Percentiles rank a stretch among this genome's conserved stretches.
These are phyloP conservation scores for Phlogophora meticulosa DNA, from an alignment of 2,888 invertebrate genomes.

Conservation along the genomic window DNA sequence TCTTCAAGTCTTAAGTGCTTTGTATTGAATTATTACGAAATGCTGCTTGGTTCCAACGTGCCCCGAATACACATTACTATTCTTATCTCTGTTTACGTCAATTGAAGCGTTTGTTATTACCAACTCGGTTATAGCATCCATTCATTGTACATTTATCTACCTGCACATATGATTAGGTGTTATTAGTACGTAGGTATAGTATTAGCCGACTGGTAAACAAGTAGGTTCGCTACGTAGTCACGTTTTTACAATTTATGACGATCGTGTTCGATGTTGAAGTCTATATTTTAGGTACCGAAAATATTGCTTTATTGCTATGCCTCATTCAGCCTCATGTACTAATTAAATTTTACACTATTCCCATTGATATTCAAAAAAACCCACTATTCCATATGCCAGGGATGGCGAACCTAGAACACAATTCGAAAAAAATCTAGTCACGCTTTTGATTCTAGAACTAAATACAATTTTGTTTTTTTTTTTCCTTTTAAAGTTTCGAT, in stretches of 20 bases:
- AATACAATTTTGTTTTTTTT: no score
- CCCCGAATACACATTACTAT: slow-evolving; percentile 49
- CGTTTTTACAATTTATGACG: slow-evolving; percentile 50
- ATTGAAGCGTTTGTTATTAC: slow-evolving; percentile 54
- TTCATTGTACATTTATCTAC: slow-evolving; percentile 40
- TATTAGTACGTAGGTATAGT: slow-evolving; percentile 39
- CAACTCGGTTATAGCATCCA: slow-evolving; percentile 41
- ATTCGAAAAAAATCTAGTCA: neutral
- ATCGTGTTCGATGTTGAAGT: slow-evolving; percentile 34
- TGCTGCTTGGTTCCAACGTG: slow-evolving; percentile 36
- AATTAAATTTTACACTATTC: slow-evolving; percentile 32
- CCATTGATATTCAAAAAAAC: no score
- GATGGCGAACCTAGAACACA: no score
- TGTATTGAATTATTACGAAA: slow-evolving; percentile 39
- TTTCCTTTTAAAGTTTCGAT: no score
- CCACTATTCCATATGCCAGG: neutral
- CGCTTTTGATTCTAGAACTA: no score
- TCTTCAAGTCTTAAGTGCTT: slow-evolving; percentile 50
- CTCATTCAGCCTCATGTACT: slow-evolving; percentile 2
- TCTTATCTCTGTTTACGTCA: slow-evolving; percentile 55
- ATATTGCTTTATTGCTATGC: slow-evolving; percentile 37
- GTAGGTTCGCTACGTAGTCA: slow-evolving; percentile 40
- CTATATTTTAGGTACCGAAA: slow-evolving; percentile 38
- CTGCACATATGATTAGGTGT: slow-evolving; percentile 46
- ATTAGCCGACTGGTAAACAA: slow-evolving; percentile 29